Evolutionary conservation across 2,888 invertebrate genomes (phyloP).

Genomic region (Eristalis intricaria): DNA sequence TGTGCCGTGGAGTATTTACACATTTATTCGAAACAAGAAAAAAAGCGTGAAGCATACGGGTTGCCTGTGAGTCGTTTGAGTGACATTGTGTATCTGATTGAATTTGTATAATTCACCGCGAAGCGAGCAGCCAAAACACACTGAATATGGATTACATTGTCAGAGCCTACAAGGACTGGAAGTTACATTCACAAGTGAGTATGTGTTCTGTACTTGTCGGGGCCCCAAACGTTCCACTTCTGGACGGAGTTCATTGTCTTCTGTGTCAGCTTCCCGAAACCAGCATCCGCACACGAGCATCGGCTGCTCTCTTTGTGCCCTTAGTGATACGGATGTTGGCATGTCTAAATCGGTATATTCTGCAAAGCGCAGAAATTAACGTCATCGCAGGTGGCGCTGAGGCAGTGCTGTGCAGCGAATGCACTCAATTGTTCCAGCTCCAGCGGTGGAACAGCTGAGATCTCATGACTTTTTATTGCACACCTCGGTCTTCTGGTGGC

Average conservation of each 20-base stretch:
- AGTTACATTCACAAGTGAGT: conserved; percentile 80
- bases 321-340: not conserved
- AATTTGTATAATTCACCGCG: conserved; percentile 18
- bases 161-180: conserved; percentile 81
- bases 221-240: conserved; percentile 13
- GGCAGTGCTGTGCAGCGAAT: not conserved
- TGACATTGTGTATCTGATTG: conserved; percentile 14
- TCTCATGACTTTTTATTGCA: not conserved
- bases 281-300: not conserved
- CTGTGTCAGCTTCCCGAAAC: not conserved
- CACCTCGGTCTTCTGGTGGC: not conserved
- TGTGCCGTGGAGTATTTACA: not conserved
- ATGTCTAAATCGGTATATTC: not conserved
- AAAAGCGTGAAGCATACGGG: conserved; percentile 2
- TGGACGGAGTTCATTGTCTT: conserved; percentile 48
- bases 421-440: not conserved
- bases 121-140: conserved; percentile 44
- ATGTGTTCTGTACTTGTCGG: not conserved
- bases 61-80: conserved; percentile 17
- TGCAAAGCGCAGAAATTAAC: not conserved
- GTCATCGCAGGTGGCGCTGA: not conserved
- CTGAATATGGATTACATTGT: conserved; percentile 80
- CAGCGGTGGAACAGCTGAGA: not conserved
- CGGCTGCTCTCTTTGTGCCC: not conserved
- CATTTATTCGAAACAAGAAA: not conserved